Evolutionary conservation across 2,113 vertebrate species (phyloP).

Genomic region (Chamaetylas fuelleborni): DNA sequence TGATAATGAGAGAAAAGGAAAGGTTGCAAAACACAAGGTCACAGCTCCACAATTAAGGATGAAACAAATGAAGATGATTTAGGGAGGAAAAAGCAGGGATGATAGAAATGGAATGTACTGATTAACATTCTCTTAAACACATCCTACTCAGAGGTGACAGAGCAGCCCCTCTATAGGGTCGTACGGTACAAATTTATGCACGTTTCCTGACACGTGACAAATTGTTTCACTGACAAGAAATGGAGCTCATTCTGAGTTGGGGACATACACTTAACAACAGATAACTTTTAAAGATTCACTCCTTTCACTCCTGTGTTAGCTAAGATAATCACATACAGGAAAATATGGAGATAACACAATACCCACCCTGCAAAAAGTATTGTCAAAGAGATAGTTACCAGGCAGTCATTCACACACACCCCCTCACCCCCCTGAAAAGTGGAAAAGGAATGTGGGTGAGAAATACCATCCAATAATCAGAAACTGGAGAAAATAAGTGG

Average conservation of each 20-base stretch:
- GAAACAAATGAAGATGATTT: constrained; percentile 63
- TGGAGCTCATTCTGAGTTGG: neutral
- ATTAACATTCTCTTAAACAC: neutral
- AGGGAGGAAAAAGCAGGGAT: constrained; percentile 16
- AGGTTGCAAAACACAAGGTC: constrained; percentile 66
- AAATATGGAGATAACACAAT: neutral
- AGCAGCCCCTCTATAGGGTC: neutral
- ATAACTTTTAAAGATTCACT: neutral
- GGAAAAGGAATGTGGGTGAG: neutral
- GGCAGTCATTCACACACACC: neutral
- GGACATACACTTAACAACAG: neutral
- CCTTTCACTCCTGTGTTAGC: neutral
- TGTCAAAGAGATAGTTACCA: neutral
- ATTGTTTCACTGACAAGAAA: neutral
- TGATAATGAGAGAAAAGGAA: constrained; percentile 69
- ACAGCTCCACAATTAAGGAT: constrained; percentile 61
- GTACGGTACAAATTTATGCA: neutral
- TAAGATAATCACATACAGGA: neutral
- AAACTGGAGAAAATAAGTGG: neutral
- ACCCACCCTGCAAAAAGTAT: accelerated
- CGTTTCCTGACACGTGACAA: neutral
- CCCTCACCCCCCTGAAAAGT: accelerated
- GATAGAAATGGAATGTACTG: neutral
- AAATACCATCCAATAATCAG: neutral
- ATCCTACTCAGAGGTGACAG: neutral